phyloP scores from a whole-genome alignment of 2,888 invertebrate species.

The Sarcophaga caerulescens region DNA sequence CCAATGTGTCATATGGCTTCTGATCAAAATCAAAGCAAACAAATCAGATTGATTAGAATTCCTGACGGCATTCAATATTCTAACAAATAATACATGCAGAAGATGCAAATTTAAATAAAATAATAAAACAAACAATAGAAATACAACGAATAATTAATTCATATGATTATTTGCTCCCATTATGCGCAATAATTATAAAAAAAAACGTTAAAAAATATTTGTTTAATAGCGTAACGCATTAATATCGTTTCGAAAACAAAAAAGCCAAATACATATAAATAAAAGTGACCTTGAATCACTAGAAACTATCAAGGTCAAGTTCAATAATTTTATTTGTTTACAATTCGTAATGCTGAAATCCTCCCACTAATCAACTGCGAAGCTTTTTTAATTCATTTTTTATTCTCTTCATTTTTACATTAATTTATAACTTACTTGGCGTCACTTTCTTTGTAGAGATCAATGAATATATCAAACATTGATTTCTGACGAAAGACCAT shows the following conservation, averaged over 20 bases:
- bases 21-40: too few species aligned
- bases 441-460: conserved; percentile 81
- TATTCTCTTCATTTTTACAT: too few species aligned
- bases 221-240: not conserved
- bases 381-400: not conserved
- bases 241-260: not conserved
- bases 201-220: not conserved
- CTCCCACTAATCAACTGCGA: too few species aligned
- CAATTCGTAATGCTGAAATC: too few species aligned
- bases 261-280: not conserved
- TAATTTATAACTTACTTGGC: conserved; percentile 80
- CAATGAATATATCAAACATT: conserved; percentile 81
- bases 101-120: not conserved
- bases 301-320: not conserved
- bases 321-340: not conserved
- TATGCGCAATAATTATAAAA: too few species aligned
- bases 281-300: not conserved
- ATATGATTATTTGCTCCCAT: too few species aligned
- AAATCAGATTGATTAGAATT: not conserved
- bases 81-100: not conserved
- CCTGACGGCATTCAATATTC: not conserved
- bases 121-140: not conserved
- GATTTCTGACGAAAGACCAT: conserved; percentile 80
- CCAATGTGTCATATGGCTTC: too few species aligned
- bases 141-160: not conserved